These are phyloP conservation scores for Sinocyclocheilus maitianheensis DNA, from an alignment of 2,113 vertebrate genomes.

Conservation along the genomic window DNA sequence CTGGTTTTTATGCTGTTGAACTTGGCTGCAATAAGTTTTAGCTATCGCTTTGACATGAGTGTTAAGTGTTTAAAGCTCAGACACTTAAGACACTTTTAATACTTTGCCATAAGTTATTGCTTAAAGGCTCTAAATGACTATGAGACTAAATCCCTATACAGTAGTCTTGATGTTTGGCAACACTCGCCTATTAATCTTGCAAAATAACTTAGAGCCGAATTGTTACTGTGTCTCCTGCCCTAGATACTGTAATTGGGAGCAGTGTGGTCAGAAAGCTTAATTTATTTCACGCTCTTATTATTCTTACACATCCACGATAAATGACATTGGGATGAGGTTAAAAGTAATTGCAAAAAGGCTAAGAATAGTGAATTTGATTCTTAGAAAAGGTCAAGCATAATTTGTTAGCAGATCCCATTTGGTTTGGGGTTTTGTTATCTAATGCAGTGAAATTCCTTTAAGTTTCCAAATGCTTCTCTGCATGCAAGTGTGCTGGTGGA, in stretches of 20 bases:
- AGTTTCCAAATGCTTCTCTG: not conserved
- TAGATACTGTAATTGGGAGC: slow-evolving; percentile 20
- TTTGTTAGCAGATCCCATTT: not conserved
- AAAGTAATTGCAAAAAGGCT: slow-evolving; percentile 12
- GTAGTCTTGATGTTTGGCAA: slow-evolving; percentile 2
- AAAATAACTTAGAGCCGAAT: slow-evolving; percentile 8
- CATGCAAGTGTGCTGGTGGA: not conserved
- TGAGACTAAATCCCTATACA: not conserved
- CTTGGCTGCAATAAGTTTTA: not conserved
- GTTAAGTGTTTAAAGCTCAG: slow-evolving; percentile 2
- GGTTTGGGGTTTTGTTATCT: slow-evolving; percentile 2
- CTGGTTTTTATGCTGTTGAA: not conserved
- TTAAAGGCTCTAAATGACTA: slow-evolving; percentile 12
- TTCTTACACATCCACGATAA: not conserved
- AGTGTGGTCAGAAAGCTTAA: not conserved
- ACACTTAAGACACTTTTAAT: not conserved
- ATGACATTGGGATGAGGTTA: not conserved
- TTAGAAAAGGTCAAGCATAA: slow-evolving; percentile 4
- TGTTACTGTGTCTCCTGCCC: not conserved
- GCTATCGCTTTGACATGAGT: not conserved
- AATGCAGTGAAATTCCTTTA: not conserved
- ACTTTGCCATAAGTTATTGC: not conserved
- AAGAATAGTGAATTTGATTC: not conserved
- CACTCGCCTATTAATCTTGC: slow-evolving; percentile 15
- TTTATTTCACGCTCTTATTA: slow-evolving; percentile 16